Evolutionary conservation across 2,888 invertebrate species (phyloP), one percentile per base, ranked within the genome.

Genomic region (Macaria liturata): DNA sequence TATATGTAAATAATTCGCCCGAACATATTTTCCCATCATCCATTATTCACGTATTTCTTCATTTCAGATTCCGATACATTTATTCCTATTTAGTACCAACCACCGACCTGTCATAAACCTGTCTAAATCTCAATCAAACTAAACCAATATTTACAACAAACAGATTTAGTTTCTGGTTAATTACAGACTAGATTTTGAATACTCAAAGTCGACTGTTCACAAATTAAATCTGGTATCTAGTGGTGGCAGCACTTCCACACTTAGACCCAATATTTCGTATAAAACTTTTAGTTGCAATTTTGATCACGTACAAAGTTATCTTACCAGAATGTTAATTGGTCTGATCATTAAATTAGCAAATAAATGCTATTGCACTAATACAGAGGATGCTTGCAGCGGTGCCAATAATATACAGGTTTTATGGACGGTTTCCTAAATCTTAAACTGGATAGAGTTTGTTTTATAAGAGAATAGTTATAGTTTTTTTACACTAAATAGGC

Each of bases 111-210:
- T 70, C 57, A 76, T 80, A 80, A 78, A 81, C 76, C 75, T 72
- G 63, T 58, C 58, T 63, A 65, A 75, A 68, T 72, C 64, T 72
- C 74, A 70, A 78, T 74, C 72, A 69, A 75, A 68, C 74, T 69
- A 68, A 69, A 71, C 74, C 67, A 67, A 61, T 69, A 76, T 74
- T 76, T 76, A 75, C 73, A 74, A 71, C 66, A 54, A 66, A 50
- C 58, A 57, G 62, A 66, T 64, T 66, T 56, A 58, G 64, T 61
- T 66, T 52, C 34, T 71, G 69, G 64, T 67, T 72, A 74, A 74
- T 79, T 74, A 72, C 70, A 69, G 62, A 68, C 59, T 49, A 67
- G 61, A 68, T 71, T 73, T 73, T 66, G 65, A 70, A 62, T 64
- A 37, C n/a, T 52, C 39, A 20, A 37, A 49, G 64, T 20, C 20